Evolutionary conservation across 2,797 vertebrate genomes (phyloP).

Genomic region (Syndactyla subalaris): DNA sequence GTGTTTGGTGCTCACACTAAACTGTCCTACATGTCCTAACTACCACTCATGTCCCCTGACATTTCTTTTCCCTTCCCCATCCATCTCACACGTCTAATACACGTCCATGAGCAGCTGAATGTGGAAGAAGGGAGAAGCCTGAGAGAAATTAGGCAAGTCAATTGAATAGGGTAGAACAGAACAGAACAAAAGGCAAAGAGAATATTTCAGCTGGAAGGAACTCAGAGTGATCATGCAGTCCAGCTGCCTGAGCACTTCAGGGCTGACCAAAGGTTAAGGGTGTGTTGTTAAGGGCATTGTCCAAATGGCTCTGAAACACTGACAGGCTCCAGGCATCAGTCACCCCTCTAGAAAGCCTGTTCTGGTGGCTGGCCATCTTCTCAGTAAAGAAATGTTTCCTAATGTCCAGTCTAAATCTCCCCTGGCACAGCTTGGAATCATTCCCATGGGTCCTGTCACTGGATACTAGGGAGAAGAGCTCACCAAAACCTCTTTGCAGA

Average conservation of each 20-base stretch:
- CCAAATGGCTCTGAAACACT: neutral
- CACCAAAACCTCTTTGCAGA: neutral
- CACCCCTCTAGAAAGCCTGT: neutral
- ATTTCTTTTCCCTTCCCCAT: neutral
- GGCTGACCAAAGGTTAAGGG: neutral
- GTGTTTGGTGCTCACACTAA: neutral
- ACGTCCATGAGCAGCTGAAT: neutral
- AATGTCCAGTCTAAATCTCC: no score
- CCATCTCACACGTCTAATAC: neutral
- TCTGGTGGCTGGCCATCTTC: neutral
- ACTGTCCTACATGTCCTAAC: neutral
- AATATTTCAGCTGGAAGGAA: neutral
- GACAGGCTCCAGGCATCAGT: rapidly evolving
- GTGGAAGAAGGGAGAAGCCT: neutral
- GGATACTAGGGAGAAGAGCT: neutral
- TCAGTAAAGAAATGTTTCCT: neutral
- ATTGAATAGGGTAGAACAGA: neutral
- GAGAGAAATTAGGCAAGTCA: neutral
- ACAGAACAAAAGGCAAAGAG: neutral
- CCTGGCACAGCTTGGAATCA: neutral
- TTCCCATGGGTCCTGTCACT: neutral
- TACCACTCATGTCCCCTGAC: neutral
- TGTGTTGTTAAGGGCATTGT: neutral
- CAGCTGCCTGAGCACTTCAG: neutral
- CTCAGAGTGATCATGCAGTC: neutral